Evolutionary conservation across 2,113 vertebrate genomes (phyloP), one percentile per base, ranked within the genome.

Genomic region (Pandion haliaetus): DNA sequence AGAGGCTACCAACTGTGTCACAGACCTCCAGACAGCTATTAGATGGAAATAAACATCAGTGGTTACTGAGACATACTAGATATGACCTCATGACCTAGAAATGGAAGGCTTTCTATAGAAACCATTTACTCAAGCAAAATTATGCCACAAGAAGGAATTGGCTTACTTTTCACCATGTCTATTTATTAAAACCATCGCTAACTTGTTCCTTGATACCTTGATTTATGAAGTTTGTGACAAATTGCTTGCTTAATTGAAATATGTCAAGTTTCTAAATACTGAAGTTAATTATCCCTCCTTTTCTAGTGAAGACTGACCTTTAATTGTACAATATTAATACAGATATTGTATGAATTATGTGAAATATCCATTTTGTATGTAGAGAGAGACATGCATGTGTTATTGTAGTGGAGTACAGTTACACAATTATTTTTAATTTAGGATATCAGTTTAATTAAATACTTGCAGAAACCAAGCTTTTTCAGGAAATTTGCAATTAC

Each of bases 341-440:
- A 95, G 93, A 97, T 94, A 97, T 91, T 97, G 90, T 96, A 97
- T 91, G 95, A 93, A 98, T 98, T 98, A 96, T 52, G 49, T 5
- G 15, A 97, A 96, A 89, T 71, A 81, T 26, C 76, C 49, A 78
- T 98, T 98, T 98, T 95, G 96, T 95, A 95, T 97, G 95, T 89
- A 90, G 97, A 97, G 93, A 97, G 66, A 98, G 80, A 87, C 70
- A 96, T 86, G 83, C 79, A 84, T 88, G 88, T 97, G 84, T 98
- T 98, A 98, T 98, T 98, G 96, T 96, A 97, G 94, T 93, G 95
- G 97, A 98, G 88, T 98, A 97, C 85, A 93, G 97, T 98, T 99
- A 98, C 98, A 97, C 97, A 98, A 98, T 98, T 98, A 97, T 98
- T 98, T 98, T 98, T 98, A 98, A 99, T 98, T 98, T 98, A 97